These are phyloP conservation scores for Oriolus oriolus DNA, from an alignment of 2,113 vertebrate genomes.

Conservation along the genomic window DNA sequence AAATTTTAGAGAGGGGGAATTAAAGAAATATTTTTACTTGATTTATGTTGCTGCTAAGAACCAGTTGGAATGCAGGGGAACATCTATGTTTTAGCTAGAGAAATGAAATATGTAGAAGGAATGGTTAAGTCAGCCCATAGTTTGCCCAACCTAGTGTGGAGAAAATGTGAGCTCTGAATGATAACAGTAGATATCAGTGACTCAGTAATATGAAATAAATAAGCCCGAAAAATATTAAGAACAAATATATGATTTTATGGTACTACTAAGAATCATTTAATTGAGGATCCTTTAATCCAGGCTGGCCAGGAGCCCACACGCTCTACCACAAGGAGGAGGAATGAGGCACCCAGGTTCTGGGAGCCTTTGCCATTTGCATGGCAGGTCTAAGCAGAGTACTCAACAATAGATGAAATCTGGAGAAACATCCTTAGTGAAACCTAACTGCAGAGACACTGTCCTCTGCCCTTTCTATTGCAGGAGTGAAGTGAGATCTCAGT, in stretches of 20 bases:
- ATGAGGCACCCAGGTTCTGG: neutral
- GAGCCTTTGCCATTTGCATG: neutral
- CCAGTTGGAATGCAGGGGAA: neutral
- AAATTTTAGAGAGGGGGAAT: neutral
- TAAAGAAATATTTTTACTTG: neutral
- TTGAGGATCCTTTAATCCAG: neutral
- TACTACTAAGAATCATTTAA: neutral
- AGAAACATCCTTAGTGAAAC: neutral
- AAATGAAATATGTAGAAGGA: neutral
- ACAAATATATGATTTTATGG: neutral
- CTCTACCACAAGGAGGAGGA: neutral
- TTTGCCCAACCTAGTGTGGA: neutral
- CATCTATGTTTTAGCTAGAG: neutral
- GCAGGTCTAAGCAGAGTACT: neutral
- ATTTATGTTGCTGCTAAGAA: neutral
- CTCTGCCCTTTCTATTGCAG: fast-evolving
- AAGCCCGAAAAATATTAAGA: neutral
- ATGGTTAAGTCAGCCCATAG: neutral
- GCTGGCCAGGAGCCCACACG: neutral
- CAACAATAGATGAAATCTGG: neutral
- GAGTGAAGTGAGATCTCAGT: neutral
- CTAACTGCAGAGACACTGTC: fast-evolving
- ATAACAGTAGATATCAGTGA: neutral
- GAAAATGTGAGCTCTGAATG: neutral
- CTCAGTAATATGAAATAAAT: neutral